Base-by-base conservation (phyloP, 2,113 vertebrate genomes). In the Tretioscincus oriximinensis region DNA sequence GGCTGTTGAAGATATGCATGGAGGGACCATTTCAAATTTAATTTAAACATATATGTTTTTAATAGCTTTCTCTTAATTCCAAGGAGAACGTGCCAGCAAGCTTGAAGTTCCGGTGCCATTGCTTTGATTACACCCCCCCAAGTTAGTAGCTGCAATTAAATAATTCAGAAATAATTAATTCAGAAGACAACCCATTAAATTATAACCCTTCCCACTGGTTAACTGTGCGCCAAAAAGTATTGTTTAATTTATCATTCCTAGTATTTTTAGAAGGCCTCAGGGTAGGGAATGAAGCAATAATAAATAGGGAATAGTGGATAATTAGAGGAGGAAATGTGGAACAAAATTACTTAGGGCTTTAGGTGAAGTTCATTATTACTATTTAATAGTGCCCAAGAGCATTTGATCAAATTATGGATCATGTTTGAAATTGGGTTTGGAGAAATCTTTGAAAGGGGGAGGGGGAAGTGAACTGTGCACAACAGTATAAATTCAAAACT, bases 301-400 rank as follows among this genome's bases (percentile, higher is more conserved):
- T 95, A 96, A 96, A 95, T 96, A 96, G 95, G 94, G 94, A 95
- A 95, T 94, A 92, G 90, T 93, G 93, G 93, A 92, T 95, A 96
- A 96, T 96, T 96, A 96, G 94, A 92, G 93, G 92, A 95, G 92
- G 93, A 95, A 94, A 95, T 93, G 94, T 94, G 94, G 91, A 94
- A 94, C 94, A 94, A 95, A 96, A 96, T 96, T 96, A 96, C 92
- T 96, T 94, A 95, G 95, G 94, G 95, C 95, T 95, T 95, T 95
- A 94, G 95, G 95, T 96, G 95, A 96, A 95, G 93, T 95, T 96
- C 95, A 94, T 96, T 95, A 95, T 95, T 95, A 95, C 93, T 95
- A 94, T 95, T 95, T 95, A 95, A 96, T 94, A 94, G 95, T 94
- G 94, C 95, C 94, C 94, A 93, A 91, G 95, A 95, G 94, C 94